Conservation (phyloP, 2,888 invertebrate genomes). For the Lampropteryx suffumata region DNA sequence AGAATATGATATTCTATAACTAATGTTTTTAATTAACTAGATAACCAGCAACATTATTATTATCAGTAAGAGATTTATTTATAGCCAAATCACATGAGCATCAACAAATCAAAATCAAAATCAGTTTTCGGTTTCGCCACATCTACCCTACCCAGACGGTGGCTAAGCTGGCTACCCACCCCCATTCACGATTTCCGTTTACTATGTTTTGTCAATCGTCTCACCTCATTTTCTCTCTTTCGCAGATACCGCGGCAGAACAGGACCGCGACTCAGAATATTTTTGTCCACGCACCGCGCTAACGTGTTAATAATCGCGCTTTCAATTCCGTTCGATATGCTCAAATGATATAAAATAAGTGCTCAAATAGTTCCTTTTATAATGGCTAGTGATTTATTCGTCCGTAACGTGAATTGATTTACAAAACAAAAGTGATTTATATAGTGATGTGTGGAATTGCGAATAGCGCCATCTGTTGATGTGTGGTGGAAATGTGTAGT, state of each 20-base stretch:
- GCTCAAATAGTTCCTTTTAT: slow-evolving; percentile 27
- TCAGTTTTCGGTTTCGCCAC: neutral
- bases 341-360: slow-evolving; percentile 19
- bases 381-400: slow-evolving; percentile 23
- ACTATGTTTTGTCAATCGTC: slow-evolving; percentile 53
- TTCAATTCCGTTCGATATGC: slow-evolving; percentile 20
- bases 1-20: no score
- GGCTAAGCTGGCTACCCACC: slow-evolving; percentile 37
- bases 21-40: no score
- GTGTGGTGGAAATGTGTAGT: slow-evolving; percentile 51
- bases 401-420: slow-evolving; percentile 38
- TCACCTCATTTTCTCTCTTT: slow-evolving; percentile 54
- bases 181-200: slow-evolving; percentile 40
- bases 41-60: no score
- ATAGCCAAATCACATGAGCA: no score
- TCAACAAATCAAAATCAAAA: no score
- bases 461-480: slow-evolving; percentile 61
- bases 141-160: neutral
- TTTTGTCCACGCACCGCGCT: slow-evolving; percentile 5
- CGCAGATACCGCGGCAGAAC: slow-evolving; percentile 52
- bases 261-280: slow-evolving; percentile 33
- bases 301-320: slow-evolving; percentile 8
- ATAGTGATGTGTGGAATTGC: slow-evolving; percentile 29
- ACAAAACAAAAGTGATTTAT: slow-evolving; percentile 6
- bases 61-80: no score